A percentile compares a stretch with the other conserved stretches of the same genome.
Conservation (phyloP, 2,113 vertebrate genomes). For the Neopipo cinnamomea region DNA sequence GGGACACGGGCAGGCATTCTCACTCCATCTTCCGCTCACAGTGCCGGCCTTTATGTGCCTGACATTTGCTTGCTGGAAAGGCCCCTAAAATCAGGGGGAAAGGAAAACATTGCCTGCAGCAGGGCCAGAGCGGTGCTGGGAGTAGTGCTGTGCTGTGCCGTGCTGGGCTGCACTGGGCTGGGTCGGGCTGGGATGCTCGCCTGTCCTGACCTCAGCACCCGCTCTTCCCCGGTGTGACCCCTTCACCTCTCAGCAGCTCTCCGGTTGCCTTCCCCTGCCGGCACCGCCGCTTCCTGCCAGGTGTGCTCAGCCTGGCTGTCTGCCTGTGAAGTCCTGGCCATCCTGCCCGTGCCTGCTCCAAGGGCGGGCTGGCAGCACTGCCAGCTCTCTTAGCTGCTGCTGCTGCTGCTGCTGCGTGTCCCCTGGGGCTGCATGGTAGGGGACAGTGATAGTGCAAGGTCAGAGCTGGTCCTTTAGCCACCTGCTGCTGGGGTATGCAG, state of each 20-base stretch:
- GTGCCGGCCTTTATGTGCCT: constrained; percentile 69
- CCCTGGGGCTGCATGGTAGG: background rate
- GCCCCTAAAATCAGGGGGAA: constrained; percentile 46
- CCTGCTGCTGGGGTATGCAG: background rate
- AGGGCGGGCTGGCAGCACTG: background rate
- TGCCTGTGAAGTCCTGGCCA: constrained; percentile 44
- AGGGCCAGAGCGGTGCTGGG: background rate
- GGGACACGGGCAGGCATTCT: constrained; percentile 63
- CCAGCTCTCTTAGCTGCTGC: background rate
- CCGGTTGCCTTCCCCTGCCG: constrained; percentile 10
- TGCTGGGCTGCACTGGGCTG: background rate
- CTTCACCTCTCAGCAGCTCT: constrained; percentile 51
- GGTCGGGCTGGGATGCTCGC: background rate
- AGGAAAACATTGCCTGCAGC: constrained; percentile 63
- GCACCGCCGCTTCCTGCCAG: constrained; percentile 33
- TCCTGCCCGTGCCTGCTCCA: constrained; percentile 16
- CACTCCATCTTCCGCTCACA: constrained; percentile 69
- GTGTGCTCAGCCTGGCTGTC: constrained; percentile 54
- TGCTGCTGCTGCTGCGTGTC: background rate
- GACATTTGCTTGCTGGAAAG: constrained; percentile 69
- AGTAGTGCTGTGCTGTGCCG: constrained; percentile 5
- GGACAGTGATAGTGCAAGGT: background rate
- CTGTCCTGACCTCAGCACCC: background rate
- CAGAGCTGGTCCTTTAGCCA: background rate
- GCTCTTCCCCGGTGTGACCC: constrained; percentile 50